Conservation (phyloP, 2,888 invertebrate genomes). For the Drosophila paramelanica region DNA sequence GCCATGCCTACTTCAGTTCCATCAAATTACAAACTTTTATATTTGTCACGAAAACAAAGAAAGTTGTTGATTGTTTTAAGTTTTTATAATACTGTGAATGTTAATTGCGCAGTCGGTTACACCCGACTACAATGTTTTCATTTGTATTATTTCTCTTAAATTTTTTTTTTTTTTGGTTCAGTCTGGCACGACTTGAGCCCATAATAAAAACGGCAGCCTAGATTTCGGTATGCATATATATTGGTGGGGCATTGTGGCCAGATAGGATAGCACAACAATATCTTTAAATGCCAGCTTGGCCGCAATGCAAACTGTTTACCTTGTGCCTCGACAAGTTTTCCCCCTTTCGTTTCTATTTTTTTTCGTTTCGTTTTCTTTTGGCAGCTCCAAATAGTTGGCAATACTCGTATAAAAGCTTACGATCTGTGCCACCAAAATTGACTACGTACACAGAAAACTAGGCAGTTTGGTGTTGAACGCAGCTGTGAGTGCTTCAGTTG, state of each 20-base stretch:
- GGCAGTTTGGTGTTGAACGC: conserved; percentile 12
- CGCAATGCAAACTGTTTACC: conserved; percentile 63
- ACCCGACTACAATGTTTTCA: no score
- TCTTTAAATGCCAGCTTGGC: conserved; percentile 58
- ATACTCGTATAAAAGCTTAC: conserved; percentile 34
- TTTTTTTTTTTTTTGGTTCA: conserved; percentile 13
- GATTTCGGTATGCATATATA: conserved; percentile 54
- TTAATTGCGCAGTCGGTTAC: no score
- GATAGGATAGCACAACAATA: conserved; percentile 48
- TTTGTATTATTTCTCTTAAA: no score
- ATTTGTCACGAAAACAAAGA: no score
- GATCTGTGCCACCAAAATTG: conserved; percentile 34
- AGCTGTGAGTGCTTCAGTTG: conserved; percentile 10
- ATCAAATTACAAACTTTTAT: no score
- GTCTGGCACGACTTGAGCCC: conserved; percentile 49
- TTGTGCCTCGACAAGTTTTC: conserved; percentile 31
- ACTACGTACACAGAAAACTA: background rate
- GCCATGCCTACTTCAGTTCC: no score
- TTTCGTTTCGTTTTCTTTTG: conserved; percentile 38
- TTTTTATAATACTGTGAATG: no score
- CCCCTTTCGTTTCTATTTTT: conserved; percentile 19
- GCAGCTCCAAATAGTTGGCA: conserved; percentile 51
- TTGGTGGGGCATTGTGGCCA: conserved; percentile 12
- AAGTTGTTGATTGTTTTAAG: no score
- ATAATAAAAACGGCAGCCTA: conserved; percentile 58